Conservation (phyloP, 1,140 invertebrate species). For the Dinothrombium tinctorium region DNA sequence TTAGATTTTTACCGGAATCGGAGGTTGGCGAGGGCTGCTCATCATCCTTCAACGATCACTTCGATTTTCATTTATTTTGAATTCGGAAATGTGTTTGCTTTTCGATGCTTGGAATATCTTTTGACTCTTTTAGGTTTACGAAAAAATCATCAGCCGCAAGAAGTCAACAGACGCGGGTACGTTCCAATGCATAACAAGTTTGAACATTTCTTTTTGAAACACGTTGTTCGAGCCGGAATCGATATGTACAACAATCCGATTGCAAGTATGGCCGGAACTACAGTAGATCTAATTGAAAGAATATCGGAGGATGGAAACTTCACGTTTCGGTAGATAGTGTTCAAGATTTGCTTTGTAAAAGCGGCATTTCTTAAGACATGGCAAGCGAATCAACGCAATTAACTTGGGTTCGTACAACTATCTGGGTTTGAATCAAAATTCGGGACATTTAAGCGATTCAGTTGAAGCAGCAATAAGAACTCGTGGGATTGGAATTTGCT, state of each 20-base stretch:
- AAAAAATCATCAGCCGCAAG: too few species aligned
- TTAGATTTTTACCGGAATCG: too few species aligned
- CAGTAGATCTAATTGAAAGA: constrained; percentile 57
- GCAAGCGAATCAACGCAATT: too few species aligned
- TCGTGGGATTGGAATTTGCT: constrained; percentile 44
- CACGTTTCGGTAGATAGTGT: constrained; percentile 62
- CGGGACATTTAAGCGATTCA: constrained; percentile 43
- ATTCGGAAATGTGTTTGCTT: too few species aligned
- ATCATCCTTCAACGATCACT: too few species aligned
- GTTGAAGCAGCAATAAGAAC: constrained; percentile 33
- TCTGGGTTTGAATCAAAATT: constrained; percentile 55
- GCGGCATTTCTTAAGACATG: constrained; percentile 1
- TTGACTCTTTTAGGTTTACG: too few species aligned
- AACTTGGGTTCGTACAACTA: constrained; percentile 87
- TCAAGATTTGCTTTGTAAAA: constrained; percentile 1
- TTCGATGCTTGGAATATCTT: too few species aligned
- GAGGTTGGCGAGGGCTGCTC: too few species aligned
- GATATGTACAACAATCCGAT: constrained; percentile 90
- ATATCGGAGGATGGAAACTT: constrained; percentile 60
- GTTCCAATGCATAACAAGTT: constrained; percentile 70
- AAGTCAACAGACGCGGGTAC: too few species aligned
- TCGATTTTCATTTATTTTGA: too few species aligned
- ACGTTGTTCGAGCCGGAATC: constrained; percentile 70
- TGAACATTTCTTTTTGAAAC: constrained; percentile 77
- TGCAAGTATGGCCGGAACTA: constrained; percentile 62